Evolutionary conservation across 2,888 invertebrate species (phyloP).

Genomic region (Dynastes grantii): DNA sequence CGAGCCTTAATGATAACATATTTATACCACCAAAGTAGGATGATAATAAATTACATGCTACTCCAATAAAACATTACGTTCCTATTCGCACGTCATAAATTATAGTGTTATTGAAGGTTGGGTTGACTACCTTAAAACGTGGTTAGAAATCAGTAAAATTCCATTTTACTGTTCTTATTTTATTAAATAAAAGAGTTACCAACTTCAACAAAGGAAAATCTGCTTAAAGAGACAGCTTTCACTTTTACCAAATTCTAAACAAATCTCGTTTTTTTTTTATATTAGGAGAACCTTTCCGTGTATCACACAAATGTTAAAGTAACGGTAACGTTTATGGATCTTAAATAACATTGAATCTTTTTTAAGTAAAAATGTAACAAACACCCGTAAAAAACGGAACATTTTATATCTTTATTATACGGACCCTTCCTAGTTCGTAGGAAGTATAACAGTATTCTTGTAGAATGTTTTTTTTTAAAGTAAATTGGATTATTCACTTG

Average conservation of each 20-base stretch:
- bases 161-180: neutral
- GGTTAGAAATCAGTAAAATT: no score
- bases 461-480: conserved; percentile 6
- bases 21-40: no score
- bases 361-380: conserved; percentile 42
- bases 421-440: neutral
- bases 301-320: neutral
- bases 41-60: no score
- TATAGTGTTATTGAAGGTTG: no score
- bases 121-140: no score
- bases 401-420: conserved; percentile 36
- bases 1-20: no score
- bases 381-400: conserved; percentile 39
- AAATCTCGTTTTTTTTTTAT: conserved; percentile 18
- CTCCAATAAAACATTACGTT: no score
- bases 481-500: conserved; percentile 18
- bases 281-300: neutral
- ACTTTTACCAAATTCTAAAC: conserved; percentile 21
- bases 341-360: conserved; percentile 19
- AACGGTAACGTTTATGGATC: conserved; percentile 23
- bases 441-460: conserved; percentile 1
- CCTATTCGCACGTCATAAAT: no score
- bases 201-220: no score
- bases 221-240: conserved; percentile 10
- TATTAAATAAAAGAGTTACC: conserved; percentile 14